These are phyloP conservation scores for Mechanitis messenoides DNA, from an alignment of 2,888 invertebrate genomes.

Conservation along the genomic window DNA sequence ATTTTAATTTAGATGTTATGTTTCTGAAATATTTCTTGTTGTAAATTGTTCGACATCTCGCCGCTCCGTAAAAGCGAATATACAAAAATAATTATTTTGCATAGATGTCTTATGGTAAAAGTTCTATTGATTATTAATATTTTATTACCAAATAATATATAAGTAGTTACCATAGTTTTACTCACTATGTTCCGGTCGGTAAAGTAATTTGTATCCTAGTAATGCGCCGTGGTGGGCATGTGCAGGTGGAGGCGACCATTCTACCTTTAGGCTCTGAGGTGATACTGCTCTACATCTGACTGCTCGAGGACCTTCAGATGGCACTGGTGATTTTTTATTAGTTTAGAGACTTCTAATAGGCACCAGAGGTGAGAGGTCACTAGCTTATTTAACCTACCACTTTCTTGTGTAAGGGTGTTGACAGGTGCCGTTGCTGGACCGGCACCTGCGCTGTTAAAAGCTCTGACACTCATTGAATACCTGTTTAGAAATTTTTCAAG, in stretches of 20 bases:
- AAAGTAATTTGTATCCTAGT: conserved; percentile 90
- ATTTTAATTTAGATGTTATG: no score
- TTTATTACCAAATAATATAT: neutral
- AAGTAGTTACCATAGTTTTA: conserved; percentile 29
- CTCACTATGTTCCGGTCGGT: conserved; percentile 80
- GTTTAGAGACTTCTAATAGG: neutral
- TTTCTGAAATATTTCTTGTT: no score
- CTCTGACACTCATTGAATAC: conserved; percentile 90
- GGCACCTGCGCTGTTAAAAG: conserved; percentile 89
- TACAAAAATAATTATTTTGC: no score
- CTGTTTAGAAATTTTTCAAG: conserved; percentile 35
- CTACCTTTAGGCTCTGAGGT: conserved; percentile 87
- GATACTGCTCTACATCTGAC: conserved; percentile 85
- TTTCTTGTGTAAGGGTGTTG: conserved; percentile 89
- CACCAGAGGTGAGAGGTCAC: neutral
- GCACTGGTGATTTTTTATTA: conserved; percentile 69
- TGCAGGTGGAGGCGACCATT: conserved; percentile 84
- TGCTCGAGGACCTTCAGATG: conserved; percentile 85
- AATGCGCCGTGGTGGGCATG: conserved; percentile 85
- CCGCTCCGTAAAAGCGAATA: no score
- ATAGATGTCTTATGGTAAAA: no score
- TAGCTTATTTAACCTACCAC: conserved; percentile 71
- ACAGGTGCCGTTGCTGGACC: conserved; percentile 87
- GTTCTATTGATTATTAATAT: no score
- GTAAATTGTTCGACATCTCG: no score